phyloP scores from a whole-genome alignment of 1,140 invertebrate genomes.

The Uloborus diversus region DNA sequence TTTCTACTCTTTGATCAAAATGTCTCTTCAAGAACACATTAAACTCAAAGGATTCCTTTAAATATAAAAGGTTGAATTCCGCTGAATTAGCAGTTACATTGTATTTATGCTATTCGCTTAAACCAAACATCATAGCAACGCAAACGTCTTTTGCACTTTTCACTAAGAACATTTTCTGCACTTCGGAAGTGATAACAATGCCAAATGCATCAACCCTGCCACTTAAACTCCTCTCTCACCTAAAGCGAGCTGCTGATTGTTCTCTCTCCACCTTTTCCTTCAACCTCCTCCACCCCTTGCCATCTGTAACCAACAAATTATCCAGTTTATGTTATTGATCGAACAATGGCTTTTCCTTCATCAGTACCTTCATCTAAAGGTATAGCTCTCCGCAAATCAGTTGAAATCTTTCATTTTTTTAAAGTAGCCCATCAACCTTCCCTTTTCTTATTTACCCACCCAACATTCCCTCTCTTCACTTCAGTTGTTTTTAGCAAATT shows the following conservation, averaged over 20 bases:
- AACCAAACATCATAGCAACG: no score
- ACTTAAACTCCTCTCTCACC: conserved; percentile 36
- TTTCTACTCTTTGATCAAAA: no score
- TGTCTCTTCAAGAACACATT: no score
- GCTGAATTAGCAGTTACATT: no score
- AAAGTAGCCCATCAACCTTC: not conserved
- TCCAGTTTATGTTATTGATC: conserved; percentile 53
- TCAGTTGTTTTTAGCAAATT: conserved; percentile 33
- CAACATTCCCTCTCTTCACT: not conserved
- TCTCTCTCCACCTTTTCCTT: conserved; percentile 28
- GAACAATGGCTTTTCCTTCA: conserved; percentile 50
- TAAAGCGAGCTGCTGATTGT: conserved; percentile 44
- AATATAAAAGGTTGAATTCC: no score
- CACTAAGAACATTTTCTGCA: no score
- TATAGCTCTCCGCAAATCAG: conserved; percentile 7
- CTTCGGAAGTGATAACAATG: conserved; percentile 7
- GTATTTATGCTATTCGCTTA: no score
- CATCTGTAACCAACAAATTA: conserved; percentile 37
- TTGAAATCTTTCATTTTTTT: conserved; percentile 17
- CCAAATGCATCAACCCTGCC: conserved; percentile 1
- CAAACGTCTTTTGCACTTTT: no score
- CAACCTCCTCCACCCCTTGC: conserved; percentile 3
- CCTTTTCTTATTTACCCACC: not conserved
- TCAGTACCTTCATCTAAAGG: conserved; percentile 14
- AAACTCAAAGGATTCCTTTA: no score